These are phyloP conservation scores for Dasypolia templi DNA, from an alignment of 2,888 invertebrate species.

Conservation along the genomic window DNA sequence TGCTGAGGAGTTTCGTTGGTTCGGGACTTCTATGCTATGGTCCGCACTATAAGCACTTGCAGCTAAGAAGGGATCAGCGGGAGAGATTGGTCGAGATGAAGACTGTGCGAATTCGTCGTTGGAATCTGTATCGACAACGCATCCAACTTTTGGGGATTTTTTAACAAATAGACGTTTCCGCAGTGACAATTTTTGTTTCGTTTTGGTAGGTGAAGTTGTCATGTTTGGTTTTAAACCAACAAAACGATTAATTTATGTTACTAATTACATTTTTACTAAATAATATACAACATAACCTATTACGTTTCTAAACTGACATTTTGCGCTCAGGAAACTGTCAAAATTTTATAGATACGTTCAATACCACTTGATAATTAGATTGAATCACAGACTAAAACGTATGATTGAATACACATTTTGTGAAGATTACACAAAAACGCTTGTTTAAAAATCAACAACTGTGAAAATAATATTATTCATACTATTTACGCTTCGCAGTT, in stretches of 20 bases:
- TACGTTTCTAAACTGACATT: slow-evolving; percentile 78
- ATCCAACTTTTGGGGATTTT: slow-evolving; percentile 89
- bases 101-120: slow-evolving; percentile 85
- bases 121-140: slow-evolving; percentile 88
- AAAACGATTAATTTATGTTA: slow-evolving; percentile 85
- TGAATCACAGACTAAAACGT: too few relatives aligned
- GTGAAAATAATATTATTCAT: neutral
- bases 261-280: slow-evolving; percentile 88
- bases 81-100: slow-evolving; percentile 87
- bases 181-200: slow-evolving; percentile 88
- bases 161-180: slow-evolving; percentile 88
- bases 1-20: slow-evolving; percentile 72
- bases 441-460: neutral
- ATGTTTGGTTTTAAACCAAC: slow-evolving; percentile 84
- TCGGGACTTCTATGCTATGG: slow-evolving; percentile 72
- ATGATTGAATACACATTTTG: slow-evolving; percentile 8
- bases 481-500: slow-evolving; percentile 50
- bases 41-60: slow-evolving; percentile 82
- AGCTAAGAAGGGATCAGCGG: slow-evolving; percentile 87
- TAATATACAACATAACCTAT: slow-evolving; percentile 86
- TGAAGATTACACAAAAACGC: neutral
- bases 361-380: slow-evolving; percentile 14
- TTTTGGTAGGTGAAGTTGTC: slow-evolving; percentile 88
- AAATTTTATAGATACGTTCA: slow-evolving; percentile 62
- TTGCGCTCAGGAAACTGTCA: slow-evolving; percentile 69